Conservation (phyloP, 2,113 vertebrate species). For the Chloebia gouldiae region DNA sequence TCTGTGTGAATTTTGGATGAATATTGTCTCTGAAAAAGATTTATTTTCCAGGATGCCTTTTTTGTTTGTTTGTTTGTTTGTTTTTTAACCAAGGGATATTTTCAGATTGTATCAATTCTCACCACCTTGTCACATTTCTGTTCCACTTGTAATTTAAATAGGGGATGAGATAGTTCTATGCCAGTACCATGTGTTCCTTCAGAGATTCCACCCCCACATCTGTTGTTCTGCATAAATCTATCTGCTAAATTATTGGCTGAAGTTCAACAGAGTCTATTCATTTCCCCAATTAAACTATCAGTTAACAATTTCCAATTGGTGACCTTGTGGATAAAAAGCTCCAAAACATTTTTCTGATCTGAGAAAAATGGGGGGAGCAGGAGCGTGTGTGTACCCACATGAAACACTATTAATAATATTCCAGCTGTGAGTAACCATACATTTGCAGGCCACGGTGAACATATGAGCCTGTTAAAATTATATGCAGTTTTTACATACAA, state of each 20-base stretch:
- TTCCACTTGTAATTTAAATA: conserved; percentile 42
- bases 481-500: not conserved
- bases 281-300: conserved; percentile 68
- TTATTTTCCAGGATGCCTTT: not conserved
- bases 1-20: not conserved
- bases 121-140: conserved; percentile 11
- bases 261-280: conserved; percentile 57
- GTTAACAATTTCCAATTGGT: conserved; percentile 46
- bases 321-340: conserved; percentile 41
- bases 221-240: conserved; percentile 58
- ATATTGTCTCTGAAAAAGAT: not conserved
- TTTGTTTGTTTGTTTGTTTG: not conserved
- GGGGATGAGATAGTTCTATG: conserved; percentile 20
- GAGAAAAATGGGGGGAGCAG: not conserved
- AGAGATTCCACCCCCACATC: conserved; percentile 57
- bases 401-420: not conserved
- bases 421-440: not conserved
- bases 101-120: conserved; percentile 17
- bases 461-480: not conserved
- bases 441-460: not conserved
- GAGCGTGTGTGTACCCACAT: not conserved
- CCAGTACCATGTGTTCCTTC: conserved; percentile 10
- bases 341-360: conserved; percentile 2
- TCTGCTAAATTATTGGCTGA: conserved; percentile 55
- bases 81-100: conserved; percentile 26